phyloP scores from a whole-genome alignment of 53 echinoderm and acorn worm genomes.

The Holothuria scabra region DNA sequence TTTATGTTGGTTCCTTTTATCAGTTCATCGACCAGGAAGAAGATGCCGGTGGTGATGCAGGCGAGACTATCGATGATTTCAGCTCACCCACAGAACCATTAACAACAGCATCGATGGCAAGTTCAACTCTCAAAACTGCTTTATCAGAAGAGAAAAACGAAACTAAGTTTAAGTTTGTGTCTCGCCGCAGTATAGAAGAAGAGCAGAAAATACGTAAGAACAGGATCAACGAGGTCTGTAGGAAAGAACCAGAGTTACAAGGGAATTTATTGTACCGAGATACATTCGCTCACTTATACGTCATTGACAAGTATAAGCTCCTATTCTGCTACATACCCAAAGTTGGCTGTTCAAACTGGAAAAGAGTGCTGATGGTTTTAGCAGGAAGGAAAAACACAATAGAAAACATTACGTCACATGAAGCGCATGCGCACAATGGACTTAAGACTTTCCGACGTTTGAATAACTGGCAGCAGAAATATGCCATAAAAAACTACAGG shows the following conservation, averaged over 20 bases:
- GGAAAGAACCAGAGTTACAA: constrained; percentile 24
- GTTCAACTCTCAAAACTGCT: background rate
- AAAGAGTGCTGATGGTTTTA: constrained; percentile 71
- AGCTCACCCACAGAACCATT: background rate
- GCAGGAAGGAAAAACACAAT: constrained; percentile 38
- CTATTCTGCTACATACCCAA: constrained; percentile 86
- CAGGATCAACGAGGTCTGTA: constrained; percentile 20
- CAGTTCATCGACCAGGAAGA: background rate
- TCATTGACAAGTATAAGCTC: constrained; percentile 71
- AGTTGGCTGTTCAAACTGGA: constrained; percentile 88
- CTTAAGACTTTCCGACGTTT: constrained; percentile 58
- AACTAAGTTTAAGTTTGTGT: background rate
- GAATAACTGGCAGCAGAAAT: constrained; percentile 45
- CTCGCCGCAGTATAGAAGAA: background rate
- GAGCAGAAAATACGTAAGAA: constrained; percentile 48
- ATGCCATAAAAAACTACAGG: constrained; percentile 61
- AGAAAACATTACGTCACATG: constrained; percentile 66
- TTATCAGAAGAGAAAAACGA: background rate
- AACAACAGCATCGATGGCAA: background rate
- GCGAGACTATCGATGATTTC: background rate
- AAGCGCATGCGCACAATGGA: constrained; percentile 70
- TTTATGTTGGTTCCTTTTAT: background rate
- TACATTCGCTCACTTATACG: constrained; percentile 65
- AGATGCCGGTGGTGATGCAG: constrained; percentile 16
- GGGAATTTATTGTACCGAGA: constrained; percentile 44